A percentile compares a stretch with the other conserved stretches of the same genome.
Evolutionary conservation across 2,888 invertebrate species (phyloP).

Genomic region (Ophion obscuratus): DNA sequence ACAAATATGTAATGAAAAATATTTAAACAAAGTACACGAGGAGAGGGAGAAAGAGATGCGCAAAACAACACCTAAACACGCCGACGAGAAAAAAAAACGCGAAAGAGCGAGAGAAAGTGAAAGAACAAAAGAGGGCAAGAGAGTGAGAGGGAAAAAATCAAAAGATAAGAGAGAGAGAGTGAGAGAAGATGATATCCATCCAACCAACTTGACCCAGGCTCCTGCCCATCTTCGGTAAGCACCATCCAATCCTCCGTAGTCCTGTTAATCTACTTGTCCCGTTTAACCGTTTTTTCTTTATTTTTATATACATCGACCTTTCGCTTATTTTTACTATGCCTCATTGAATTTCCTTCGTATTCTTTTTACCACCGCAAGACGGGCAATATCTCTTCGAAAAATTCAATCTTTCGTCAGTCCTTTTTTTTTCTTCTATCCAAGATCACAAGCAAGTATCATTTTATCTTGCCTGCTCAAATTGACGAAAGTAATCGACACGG

Average conservation of each 20-base stretch:
- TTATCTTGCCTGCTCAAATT: neutral
- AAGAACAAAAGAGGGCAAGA: conserved; percentile 51
- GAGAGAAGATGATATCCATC: conserved; percentile 82
- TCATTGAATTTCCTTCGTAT: conserved; percentile 35
- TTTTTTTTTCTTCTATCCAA: conserved; percentile 4
- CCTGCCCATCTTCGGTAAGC: conserved; percentile 84
- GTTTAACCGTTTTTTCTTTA: conserved; percentile 75
- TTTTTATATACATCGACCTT: conserved; percentile 59
- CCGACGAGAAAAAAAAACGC: conserved; percentile 48
- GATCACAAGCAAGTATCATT: neutral
- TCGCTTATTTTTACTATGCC: conserved; percentile 64
- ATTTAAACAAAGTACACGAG: conserved; percentile 68
- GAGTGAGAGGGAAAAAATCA: conserved; percentile 61
- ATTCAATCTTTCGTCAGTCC: neutral
- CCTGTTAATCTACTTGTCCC: conserved; percentile 83
- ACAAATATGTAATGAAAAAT: conserved; percentile 68
- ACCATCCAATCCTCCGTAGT: conserved; percentile 84
- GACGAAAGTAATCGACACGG: neutral
- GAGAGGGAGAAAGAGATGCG: conserved; percentile 67
- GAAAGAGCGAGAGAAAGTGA: conserved; percentile 67
- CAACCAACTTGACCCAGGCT: conserved; percentile 84
- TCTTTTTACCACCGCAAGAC: conserved; percentile 9
- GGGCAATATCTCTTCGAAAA: conserved; percentile 22
- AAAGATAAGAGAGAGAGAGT: conserved; percentile 71
- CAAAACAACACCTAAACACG: conserved; percentile 34